Base-by-base conservation (phyloP, 2,797 vertebrate species). In the Aphelocoma californica region DNA sequence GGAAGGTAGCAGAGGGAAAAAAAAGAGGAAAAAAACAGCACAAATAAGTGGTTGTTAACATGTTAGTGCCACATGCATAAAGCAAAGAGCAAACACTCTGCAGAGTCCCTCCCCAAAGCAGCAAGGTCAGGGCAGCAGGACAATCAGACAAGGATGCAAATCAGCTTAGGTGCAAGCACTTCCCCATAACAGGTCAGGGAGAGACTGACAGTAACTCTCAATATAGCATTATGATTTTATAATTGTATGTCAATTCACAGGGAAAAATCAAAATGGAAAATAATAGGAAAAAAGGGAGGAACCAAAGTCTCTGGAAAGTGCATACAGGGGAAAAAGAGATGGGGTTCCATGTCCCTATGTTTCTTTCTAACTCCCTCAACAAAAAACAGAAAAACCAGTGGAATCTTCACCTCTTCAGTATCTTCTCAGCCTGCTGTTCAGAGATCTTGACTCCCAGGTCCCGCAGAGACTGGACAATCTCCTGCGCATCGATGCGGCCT, bases 381-480 rank as follows among this genome's bases (percentile, higher is more conserved):
- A 38, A 26, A 36, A 31, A 72, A 51, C 12, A 23, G 31, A 65
- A 60, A 28, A 25, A 17, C 1, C 31, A 88, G 47, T 6, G 25
- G 14, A 53, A 72, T 36, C 74, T 98, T 97, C 69, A 99, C 99
- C 99, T 99, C 95, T 98, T 99, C 45, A 99, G 98, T 80, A 99
- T 99, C 91, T 99, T 99, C 87, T 99, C 98, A 1, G 99, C 99
- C 97, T 99, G 99, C 82, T 99, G 98, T 78, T 99, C 98, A 2
- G 99, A 99, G 96, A 99, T 99, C 96, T 98, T 98, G 90, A 99
- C 99, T 7, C 99, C 99, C 74, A 99, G 98, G 97, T 99, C 99
- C 62, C 98, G 97, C n/a, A 99, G 98, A 53, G 99, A 99, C 98
- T 99, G 99, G 97, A 99, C 98, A 94, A 99, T 99, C 96, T 99